Percentiles rank a stretch among this genome's conserved stretches.
phyloP scores from a whole-genome alignment of 2,113 vertebrate species.

The Sorex araneus region DNA sequence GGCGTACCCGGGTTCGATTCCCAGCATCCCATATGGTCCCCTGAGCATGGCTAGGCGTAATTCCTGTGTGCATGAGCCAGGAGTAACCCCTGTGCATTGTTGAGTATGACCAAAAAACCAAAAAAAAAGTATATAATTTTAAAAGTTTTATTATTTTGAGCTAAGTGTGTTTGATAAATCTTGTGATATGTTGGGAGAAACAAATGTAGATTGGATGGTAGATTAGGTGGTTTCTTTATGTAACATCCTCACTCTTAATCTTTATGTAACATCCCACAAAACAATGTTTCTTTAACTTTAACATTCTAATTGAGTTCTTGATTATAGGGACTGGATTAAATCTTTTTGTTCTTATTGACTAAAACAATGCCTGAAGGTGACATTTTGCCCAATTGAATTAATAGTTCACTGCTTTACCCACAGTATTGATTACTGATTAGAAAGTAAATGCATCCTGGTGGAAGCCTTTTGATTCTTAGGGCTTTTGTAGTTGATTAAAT shows the following conservation, averaged over 20 bases:
- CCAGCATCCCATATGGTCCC: too few species aligned
- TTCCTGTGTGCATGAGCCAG: too few species aligned
- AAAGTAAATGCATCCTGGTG: constrained; percentile 7
- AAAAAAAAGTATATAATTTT: constrained; percentile 39
- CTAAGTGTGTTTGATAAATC: constrained; percentile 26
- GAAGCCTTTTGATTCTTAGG: constrained; percentile 37
- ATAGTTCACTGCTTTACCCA: constrained; percentile 1
- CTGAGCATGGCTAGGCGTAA: too few species aligned
- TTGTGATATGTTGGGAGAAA: constrained; percentile 42
- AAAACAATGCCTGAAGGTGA: background rate
- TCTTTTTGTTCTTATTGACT: constrained; percentile 51
- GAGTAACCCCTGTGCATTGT: too few species aligned
- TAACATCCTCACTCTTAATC: background rate
- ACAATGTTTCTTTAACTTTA: too few species aligned
- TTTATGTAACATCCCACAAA: too few species aligned
- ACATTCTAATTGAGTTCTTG: background rate
- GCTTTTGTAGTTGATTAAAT: constrained; percentile 6
- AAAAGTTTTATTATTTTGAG: constrained; percentile 28
- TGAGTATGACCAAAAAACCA: too few species aligned
- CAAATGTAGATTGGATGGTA: constrained; percentile 42
- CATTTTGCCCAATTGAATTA: constrained; percentile 35
- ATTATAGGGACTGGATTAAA: constrained; percentile 43
- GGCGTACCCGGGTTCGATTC: too few species aligned
- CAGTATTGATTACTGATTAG: constrained; percentile 60
- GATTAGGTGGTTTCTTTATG: constrained; percentile 42